Percentiles rank a stretch among this genome's conserved stretches.
Evolutionary conservation across 2,797 vertebrate genomes (phyloP).

Genomic region (Anableps anableps): DNA sequence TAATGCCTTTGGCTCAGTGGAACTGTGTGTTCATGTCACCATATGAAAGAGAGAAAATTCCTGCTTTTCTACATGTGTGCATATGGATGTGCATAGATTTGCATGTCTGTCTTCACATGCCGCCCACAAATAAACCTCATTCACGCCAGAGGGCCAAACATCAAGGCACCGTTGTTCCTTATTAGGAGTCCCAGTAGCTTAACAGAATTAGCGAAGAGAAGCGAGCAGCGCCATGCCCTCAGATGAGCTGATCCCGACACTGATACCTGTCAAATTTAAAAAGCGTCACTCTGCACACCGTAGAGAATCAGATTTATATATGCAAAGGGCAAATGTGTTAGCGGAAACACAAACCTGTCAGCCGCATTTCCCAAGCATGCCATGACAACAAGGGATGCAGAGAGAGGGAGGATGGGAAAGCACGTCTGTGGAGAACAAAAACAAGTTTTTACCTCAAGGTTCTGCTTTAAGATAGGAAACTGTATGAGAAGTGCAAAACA

Average conservation of each 20-base stretch:
- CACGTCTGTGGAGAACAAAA: conserved; percentile 26
- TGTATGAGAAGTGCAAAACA: conserved; percentile 14
- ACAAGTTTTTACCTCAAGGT: conserved; percentile 26
- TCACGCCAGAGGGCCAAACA: conserved; percentile 74
- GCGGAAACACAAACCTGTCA: conserved; percentile 57
- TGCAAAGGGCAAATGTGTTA: conserved; percentile 66
- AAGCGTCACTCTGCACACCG: conserved; percentile 32
- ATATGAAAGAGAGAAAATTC: conserved; percentile 31
- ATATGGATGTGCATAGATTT: conserved; percentile 43
- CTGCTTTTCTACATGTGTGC: conserved; percentile 34
- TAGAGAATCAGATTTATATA: conserved; percentile 58
- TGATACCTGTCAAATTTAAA: conserved; percentile 71
- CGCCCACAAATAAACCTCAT: conserved; percentile 72
- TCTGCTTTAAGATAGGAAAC: conserved; percentile 32
- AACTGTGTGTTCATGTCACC: conserved; percentile 25
- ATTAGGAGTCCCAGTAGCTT: conserved; percentile 71
- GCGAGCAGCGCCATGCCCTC: conserved; percentile 41
- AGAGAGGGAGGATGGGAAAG: conserved; percentile 14
- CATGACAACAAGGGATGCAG: conserved; percentile 49
- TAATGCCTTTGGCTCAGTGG: conserved; percentile 49
- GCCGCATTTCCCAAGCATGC: conserved; percentile 44
- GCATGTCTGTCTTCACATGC: conserved; percentile 53
- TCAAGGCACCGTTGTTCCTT: conserved; percentile 69
- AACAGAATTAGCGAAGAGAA: conserved; percentile 67
- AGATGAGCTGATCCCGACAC: conserved; percentile 61